Percentiles rank a stretch among this genome's conserved stretches.
phyloP scores from a whole-genome alignment of 2,113 vertebrate genomes.

The Diphyllodes magnificus region DNA sequence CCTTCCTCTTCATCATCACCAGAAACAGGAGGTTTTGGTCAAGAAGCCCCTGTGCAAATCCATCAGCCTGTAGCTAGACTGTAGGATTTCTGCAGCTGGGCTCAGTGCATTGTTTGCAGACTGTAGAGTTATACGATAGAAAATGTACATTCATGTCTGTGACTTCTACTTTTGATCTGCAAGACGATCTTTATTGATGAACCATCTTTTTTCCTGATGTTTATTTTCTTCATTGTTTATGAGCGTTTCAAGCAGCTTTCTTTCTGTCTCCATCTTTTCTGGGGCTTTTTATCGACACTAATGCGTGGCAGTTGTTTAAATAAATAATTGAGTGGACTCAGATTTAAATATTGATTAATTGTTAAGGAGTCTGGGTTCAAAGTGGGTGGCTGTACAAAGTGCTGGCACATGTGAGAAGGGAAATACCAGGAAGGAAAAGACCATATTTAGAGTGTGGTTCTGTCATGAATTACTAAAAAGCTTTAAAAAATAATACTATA shows the following conservation, averaged over 20 bases:
- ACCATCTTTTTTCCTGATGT: background rate
- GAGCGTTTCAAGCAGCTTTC: background rate
- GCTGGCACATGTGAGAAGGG: background rate
- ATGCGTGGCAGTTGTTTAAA: background rate
- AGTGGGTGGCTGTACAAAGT: background rate
- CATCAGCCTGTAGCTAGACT: background rate
- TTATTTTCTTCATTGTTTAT: background rate
- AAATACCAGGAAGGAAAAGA: background rate
- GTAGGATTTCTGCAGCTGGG: background rate
- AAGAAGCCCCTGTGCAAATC: background rate
- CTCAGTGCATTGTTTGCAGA: background rate
- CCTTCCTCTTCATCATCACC: background rate
- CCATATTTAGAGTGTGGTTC: background rate
- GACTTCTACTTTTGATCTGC: background rate
- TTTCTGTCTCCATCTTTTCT: background rate
- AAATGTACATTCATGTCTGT: background rate
- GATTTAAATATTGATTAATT: slow-evolving; percentile 15
- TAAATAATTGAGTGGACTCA: slow-evolving; percentile 4
- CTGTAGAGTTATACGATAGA: background rate
- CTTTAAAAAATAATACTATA: background rate
- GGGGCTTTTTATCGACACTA: background rate
- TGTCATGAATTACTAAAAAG: background rate
- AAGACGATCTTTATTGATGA: background rate
- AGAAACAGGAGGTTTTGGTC: background rate
- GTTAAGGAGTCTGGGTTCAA: background rate